phyloP scores from a whole-genome alignment of 30 jellyfish, hydroid and myxozoan species.

The Calvadosia cruxmelitensis region DNA sequence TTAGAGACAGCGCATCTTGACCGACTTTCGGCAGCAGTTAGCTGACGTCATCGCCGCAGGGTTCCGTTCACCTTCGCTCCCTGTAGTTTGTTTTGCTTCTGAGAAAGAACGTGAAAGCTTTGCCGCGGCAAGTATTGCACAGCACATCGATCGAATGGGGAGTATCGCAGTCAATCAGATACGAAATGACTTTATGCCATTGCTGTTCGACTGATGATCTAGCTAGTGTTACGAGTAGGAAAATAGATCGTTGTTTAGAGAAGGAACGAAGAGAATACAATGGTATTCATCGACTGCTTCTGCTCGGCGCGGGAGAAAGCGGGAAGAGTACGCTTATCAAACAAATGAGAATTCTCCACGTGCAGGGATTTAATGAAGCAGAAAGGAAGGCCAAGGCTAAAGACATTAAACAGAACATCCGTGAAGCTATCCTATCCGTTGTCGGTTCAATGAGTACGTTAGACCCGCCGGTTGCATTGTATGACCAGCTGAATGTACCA shows the following conservation, averaged over 20 bases:
- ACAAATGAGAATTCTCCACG: conserved; percentile 82
- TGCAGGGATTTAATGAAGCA: conserved; percentile 60
- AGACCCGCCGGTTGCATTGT: conserved; percentile 31
- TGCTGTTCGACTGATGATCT: conserved; percentile 6
- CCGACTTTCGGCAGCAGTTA: too few relatives aligned
- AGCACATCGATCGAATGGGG: too few relatives aligned
- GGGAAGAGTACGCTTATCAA: conserved; percentile 85
- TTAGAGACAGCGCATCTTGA: too few relatives aligned
- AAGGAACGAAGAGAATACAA: conserved; percentile 30
- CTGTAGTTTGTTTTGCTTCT: too few relatives aligned
- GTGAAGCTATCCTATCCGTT: conserved; percentile 62
- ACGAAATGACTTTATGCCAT: not conserved
- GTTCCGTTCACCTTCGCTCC: too few relatives aligned
- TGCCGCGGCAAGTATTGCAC: too few relatives aligned
- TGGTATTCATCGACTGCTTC: conserved; percentile 52
- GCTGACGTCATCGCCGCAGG: too few relatives aligned
- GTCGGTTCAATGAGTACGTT: conserved; percentile 50
- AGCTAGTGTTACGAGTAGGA: conserved; percentile 33
- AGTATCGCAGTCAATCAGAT: too few relatives aligned
- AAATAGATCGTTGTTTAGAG: conserved; percentile 43
- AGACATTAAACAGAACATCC: conserved; percentile 39
- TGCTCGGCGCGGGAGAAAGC: conserved; percentile 94
- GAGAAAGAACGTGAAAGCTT: too few relatives aligned
- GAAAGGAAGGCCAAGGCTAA: conserved; percentile 45
- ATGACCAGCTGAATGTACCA: conserved; percentile 7